A percentile compares a stretch with the other conserved stretches of the same genome.
phyloP scores from a whole-genome alignment of 2,113 vertebrate species.

The Ochotona princeps region DNA sequence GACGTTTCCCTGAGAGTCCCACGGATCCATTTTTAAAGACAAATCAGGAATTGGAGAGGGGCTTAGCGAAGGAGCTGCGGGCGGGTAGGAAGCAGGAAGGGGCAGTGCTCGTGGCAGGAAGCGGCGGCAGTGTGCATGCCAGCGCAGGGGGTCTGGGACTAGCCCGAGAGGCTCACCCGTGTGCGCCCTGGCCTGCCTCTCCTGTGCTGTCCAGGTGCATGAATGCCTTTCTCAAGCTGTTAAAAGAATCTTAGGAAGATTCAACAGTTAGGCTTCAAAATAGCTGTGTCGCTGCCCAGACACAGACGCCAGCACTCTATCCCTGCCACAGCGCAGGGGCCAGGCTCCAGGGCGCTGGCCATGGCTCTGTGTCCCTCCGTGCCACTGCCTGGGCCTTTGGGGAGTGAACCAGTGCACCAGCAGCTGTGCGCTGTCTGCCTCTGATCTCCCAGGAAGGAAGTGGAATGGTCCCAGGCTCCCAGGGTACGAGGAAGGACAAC shows the following conservation, averaged over 20 bases:
- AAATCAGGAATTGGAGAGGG: not conserved
- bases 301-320: not conserved
- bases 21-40: not conserved
- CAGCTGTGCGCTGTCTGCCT: not conserved
- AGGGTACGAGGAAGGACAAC: not conserved
- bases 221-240: conserved; percentile 70
- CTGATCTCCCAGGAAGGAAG: no score
- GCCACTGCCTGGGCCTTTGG: no score
- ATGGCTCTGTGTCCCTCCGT: no score
- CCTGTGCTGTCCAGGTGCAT: conserved; percentile 77
- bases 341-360: no score
- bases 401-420: no score
- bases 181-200: no score
- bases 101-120: no score
- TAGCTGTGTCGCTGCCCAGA: not conserved
- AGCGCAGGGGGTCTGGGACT: conserved; percentile 68
- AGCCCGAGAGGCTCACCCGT: conserved; percentile 66
- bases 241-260: conserved; percentile 53
- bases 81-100: no score
- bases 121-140: conserved; percentile 60
- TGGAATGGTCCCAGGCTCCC: no score
- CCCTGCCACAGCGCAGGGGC: not conserved
- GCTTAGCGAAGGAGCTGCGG: no score
- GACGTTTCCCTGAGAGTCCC: not conserved
- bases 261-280: conserved; percentile 43